Base-by-base conservation (phyloP, 2,888 invertebrate genomes). In the Allophyes oxyacanthae region DNA sequence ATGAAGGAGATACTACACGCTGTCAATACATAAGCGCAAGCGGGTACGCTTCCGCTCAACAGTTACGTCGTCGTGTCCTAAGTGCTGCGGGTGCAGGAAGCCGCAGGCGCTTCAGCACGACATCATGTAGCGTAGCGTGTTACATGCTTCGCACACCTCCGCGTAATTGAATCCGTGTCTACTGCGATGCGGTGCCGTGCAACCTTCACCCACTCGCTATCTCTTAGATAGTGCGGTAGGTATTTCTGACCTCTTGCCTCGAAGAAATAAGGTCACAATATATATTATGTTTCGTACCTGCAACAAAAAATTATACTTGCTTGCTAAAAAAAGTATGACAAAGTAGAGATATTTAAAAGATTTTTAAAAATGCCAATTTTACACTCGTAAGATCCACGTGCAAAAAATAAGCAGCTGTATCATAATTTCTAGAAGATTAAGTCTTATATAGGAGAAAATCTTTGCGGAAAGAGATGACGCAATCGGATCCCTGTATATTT, bases 151-250 rank as follows among this genome's bases (percentile, higher is more conserved):
- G 78, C 86, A 86, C 84, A 85, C 86, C 85, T 85, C 82, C 82
- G 54, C 79, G 74, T 88, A 90, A 90, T 90, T 90, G 89, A 90
- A 90, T 89, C 83, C 85, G 63, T 79, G 87, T 86, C 88, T 83
- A 79, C 75, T 76, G 71, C 80, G 60, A 79, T 78, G 79, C 77
- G 70, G 72, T 78, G 78, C 78, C 74, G 71, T 77, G 80, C 73
- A 74, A 75, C 72, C 77, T 76, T 72, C 68, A 76, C 67, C 67
- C 59, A 68, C 65, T 67, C 64, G 45, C 62, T 56, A 60, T 62
- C 55, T 57, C 56, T 48, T 46, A 36, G 33, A 33, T 26, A 6
- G 4, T 15, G 32, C 20, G 20, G 34, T 65, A 25, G 37, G n/a
- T 57, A 46, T n/a, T 38, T 25, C 36, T 48, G 36, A 34, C 48